These are phyloP conservation scores for Heterotilapia buettikoferi DNA, from an alignment of 2,113 vertebrate genomes.

Conservation along the genomic window DNA sequence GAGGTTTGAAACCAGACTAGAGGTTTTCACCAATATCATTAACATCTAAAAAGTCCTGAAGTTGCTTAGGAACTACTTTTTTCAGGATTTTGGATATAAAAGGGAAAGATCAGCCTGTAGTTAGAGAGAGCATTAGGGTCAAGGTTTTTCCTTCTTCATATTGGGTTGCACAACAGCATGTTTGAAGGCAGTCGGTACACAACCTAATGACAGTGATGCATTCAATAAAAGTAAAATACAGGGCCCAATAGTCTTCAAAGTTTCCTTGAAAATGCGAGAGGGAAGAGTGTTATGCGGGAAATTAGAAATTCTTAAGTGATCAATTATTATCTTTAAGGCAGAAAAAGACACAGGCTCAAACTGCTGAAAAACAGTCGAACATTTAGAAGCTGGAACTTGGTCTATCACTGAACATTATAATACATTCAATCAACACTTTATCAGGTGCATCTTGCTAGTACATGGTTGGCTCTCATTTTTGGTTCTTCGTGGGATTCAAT, in stretches of 20 bases:
- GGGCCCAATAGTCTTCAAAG: neutral
- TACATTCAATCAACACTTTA: neutral
- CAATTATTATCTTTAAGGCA: neutral
- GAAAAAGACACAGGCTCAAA: neutral
- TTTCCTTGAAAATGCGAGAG: neutral
- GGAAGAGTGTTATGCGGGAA: neutral
- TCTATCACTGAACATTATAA: neutral
- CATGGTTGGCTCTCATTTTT: neutral
- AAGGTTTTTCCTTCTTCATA: neutral
- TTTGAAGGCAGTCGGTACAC: neutral
- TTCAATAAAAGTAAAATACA: neutral
- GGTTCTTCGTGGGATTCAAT: neutral
- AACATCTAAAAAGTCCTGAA: neutral
- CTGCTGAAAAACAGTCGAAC: neutral
- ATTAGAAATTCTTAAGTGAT: neutral
- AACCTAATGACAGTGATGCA: neutral
- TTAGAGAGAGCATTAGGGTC: neutral
- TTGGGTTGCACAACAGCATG: neutral
- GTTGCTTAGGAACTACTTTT: neutral
- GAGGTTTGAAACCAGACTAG: neutral
- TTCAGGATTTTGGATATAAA: neutral
- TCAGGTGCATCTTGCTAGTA: neutral
- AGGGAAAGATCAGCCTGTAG: neutral
- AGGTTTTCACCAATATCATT: neutral
- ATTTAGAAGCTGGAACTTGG: neutral